phyloP scores from a whole-genome alignment of 2,797 vertebrate species.

The Pogonophryne albipinna region DNA sequence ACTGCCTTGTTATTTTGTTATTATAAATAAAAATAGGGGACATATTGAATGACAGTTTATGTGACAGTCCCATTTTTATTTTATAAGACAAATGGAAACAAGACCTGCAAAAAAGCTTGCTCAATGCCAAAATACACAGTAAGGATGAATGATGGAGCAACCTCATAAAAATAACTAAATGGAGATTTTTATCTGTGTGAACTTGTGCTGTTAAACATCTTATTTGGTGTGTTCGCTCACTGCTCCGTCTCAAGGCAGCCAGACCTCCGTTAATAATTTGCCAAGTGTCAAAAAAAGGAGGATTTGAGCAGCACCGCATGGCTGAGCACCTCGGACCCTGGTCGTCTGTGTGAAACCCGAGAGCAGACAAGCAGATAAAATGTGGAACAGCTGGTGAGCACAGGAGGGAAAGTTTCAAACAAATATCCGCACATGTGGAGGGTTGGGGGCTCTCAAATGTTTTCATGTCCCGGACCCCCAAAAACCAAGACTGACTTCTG shows the following conservation, averaged over 20 bases:
- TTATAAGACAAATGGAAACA: conserved; percentile 51
- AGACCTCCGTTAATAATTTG: conserved; percentile 71
- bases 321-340: conserved; percentile 77
- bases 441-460: conserved; percentile 63
- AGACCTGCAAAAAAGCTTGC: conserved; percentile 28
- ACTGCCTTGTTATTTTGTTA: conserved; percentile 38
- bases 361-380: conserved; percentile 91
- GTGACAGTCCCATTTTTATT: conserved; percentile 52
- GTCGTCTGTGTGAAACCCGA: conserved; percentile 78
- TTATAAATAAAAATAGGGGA: conserved; percentile 42
- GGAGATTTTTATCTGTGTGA: conserved; percentile 51
- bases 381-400: conserved; percentile 92
- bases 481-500: conserved; percentile 44
- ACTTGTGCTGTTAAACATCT: conserved; percentile 61
- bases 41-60: conserved; percentile 50
- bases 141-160: conserved; percentile 43
- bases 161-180: conserved; percentile 48
- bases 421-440: conserved; percentile 90
- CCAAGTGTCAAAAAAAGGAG: conserved; percentile 74
- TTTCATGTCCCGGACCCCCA: conserved; percentile 58
- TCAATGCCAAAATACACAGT: conserved; percentile 43
- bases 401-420: conserved; percentile 92
- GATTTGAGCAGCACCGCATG: conserved; percentile 72
- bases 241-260: conserved; percentile 50
- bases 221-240: conserved; percentile 42